Conservation (phyloP, 2,113 vertebrate species). For the Corvus cornix region DNA sequence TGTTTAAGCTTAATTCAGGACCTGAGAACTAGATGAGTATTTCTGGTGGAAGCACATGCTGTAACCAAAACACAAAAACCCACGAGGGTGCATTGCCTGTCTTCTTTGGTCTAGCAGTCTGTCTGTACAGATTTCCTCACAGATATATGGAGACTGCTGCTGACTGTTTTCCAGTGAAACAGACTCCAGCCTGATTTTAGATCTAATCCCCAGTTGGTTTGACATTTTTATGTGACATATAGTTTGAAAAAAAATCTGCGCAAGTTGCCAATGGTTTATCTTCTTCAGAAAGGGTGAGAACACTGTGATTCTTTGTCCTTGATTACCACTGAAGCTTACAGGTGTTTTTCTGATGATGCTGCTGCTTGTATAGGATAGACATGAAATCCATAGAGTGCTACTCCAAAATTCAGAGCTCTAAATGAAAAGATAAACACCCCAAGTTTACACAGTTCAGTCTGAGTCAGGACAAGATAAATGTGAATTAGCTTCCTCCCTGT, state of each 20-base stretch:
- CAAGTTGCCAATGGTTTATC: background rate
- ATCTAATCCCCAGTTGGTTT: background rate
- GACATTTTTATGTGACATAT: constrained; percentile 10
- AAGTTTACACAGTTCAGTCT: background rate
- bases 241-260: background rate
- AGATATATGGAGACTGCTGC: background rate
- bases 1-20: constrained; percentile 15
- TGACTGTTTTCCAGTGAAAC: constrained; percentile 28
- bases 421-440: background rate
- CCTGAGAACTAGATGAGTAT: background rate
- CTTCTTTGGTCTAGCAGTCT: background rate
- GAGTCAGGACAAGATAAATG: background rate
- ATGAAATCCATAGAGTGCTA: background rate
- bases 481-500: background rate
- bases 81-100: background rate
- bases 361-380: background rate
- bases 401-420: background rate
- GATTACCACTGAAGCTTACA: background rate
- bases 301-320: background rate
- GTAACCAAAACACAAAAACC: background rate
- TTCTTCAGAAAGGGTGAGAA: background rate
- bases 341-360: background rate
- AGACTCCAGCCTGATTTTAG: constrained; percentile 14
- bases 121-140: constrained; percentile 1
- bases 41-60: background rate